Evolutionary conservation across 2,888 invertebrate species (phyloP), one percentile per base, ranked within the genome.

Genomic region (Omphaloscelis lunosa): DNA sequence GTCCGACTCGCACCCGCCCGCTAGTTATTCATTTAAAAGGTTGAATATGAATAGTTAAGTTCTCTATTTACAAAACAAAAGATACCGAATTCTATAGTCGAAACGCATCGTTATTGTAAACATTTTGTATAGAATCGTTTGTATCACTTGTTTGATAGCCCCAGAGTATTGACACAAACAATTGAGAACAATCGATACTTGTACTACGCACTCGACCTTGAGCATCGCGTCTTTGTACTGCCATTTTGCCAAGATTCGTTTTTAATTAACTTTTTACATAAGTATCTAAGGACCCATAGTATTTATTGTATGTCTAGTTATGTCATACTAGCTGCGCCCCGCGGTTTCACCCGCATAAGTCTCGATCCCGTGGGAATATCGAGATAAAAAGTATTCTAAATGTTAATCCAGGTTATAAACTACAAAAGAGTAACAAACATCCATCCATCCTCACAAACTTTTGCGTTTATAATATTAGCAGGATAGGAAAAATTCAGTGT

Each of bases 121-220:
- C 27, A 56, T 12, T 76, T 45, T n/a, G 53, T 69, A 61, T 82
- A 2, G n/a, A 39, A 63, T n/a, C n/a, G 20, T 39, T 68, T 63
- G 56, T 69, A 45, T 68, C 51, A 59, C 17, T 67, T 15, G 4
- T 15, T 41, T 48, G 8, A 48, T 11, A 45, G n/a, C 5, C 23
- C 34, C 34, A 61, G 23, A 61, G 69, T 65, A 68, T 62, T 66
- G 70, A 58, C 48, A 66, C 56, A 67, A 67, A 77, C 34, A 70
- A 70, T 70, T 12, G 56, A 82, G 59, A 66, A 1, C 45, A 77
- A 80, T 83, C 83, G 66, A 77, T 80, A 77, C 70, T 67, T 39
- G 39, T 61, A 27, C 51, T 27, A 59, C 45, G 34, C 27, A 56
- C 41, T 61, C 11, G 53, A 48, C 68, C 41, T 82, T 45, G 63